These are phyloP conservation scores for Gastrophryne carolinensis DNA, from an alignment of 2,797 vertebrate species.

Conservation along the genomic window DNA sequence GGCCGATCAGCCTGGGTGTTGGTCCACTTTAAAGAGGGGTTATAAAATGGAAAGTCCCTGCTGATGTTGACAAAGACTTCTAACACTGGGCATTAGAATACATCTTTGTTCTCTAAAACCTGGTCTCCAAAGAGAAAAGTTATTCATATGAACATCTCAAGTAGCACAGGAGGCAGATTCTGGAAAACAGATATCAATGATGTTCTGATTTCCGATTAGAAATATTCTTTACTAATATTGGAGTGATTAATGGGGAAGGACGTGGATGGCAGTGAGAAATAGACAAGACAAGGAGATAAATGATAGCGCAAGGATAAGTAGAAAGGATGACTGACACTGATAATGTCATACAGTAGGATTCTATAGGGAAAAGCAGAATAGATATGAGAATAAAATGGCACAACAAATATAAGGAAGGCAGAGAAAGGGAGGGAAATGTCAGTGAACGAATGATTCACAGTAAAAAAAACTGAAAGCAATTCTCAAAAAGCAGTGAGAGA, in stretches of 20 bases:
- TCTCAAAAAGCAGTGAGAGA: slow-evolving; percentile 48
- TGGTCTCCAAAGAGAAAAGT: slow-evolving; percentile 5
- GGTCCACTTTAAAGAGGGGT: too few relatives aligned
- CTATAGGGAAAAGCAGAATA: slow-evolving; percentile 11
- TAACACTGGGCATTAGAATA: background rate
- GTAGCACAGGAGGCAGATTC: slow-evolving; percentile 28
- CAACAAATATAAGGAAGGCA: slow-evolving; percentile 6
- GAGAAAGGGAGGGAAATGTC: slow-evolving; percentile 2
- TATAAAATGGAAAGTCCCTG: background rate
- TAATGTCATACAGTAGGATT: slow-evolving; percentile 33
- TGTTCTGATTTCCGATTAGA: slow-evolving; percentile 10
- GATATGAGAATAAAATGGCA: slow-evolving; percentile 18
- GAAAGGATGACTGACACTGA: slow-evolving; percentile 22
- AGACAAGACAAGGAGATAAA: slow-evolving; percentile 22
- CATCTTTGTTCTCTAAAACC: slow-evolving; percentile 2
- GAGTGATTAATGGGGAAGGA: slow-evolving; percentile 14
- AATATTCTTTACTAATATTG: slow-evolving; percentile 19
- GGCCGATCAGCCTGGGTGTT: too few relatives aligned
- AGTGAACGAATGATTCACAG: slow-evolving; percentile 41
- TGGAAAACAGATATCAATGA: slow-evolving; percentile 9
- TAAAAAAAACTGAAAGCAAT: slow-evolving; percentile 38
- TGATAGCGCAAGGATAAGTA: slow-evolving; percentile 20
- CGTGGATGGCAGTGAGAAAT: slow-evolving; percentile 24
- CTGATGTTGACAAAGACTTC: background rate
- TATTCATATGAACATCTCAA: slow-evolving; percentile 41